Percentiles rank a stretch among this genome's conserved stretches.
Evolutionary conservation across 2,113 vertebrate species (phyloP).

Genomic region (Microcebus lehilahytsara): DNA sequence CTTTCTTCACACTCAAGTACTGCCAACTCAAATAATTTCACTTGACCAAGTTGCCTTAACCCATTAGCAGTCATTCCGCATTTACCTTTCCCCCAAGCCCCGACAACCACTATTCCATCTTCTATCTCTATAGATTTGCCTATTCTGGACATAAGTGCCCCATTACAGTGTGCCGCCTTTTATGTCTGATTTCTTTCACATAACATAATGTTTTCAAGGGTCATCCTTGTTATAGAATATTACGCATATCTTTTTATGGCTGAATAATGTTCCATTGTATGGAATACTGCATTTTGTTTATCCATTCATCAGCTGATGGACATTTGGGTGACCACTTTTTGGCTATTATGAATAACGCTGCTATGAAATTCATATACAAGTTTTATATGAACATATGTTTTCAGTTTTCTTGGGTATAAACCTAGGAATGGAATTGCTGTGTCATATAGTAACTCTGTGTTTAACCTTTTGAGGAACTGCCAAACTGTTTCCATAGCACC

Average conservation of each 20-base stretch:
- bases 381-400: background rate
- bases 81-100: background rate
- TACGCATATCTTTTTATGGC: background rate
- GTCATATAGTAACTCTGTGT: background rate
- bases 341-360: background rate
- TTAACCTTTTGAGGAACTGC: background rate
- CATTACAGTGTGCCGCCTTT: background rate
- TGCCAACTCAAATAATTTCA: too few relatives aligned
- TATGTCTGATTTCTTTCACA: background rate
- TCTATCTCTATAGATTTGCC: background rate
- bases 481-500: background rate
- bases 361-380: background rate
- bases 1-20: background rate
- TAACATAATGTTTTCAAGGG: background rate
- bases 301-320: background rate
- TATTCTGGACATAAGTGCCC: background rate
- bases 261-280: background rate
- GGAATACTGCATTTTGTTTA: background rate
- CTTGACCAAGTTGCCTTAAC: background rate
- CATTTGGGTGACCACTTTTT: background rate
- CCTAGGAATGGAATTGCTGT: background rate
- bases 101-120: background rate
- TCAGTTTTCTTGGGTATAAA: background rate
- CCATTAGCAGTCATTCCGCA: too few relatives aligned
- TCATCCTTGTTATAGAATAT: background rate